Evolutionary conservation across 2,797 vertebrate genomes (phyloP).

Genomic region (Lindbergichthys nudifrons): DNA sequence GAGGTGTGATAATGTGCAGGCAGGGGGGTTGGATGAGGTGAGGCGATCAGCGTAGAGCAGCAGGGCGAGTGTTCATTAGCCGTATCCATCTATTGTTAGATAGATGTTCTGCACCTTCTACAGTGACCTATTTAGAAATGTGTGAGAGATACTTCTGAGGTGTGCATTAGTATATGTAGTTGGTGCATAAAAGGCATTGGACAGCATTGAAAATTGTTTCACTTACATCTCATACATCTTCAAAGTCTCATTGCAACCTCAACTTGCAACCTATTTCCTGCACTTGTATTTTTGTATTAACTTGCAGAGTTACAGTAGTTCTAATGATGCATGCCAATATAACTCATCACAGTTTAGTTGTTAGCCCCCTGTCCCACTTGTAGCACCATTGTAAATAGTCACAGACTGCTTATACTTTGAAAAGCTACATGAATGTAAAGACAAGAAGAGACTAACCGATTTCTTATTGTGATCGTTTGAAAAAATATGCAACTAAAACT

Average conservation of each 20-base stretch:
- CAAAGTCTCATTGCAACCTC: slow-evolving; percentile 26
- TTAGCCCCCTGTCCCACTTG: background rate
- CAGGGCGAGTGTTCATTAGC: slow-evolving; percentile 49
- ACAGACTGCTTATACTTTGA: background rate
- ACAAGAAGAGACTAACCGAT: too few relatives aligned
- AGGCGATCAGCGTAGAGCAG: slow-evolving; percentile 68
- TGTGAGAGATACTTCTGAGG: slow-evolving; percentile 34
- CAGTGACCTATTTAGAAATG: slow-evolving; percentile 55
- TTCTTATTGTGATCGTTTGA: too few relatives aligned
- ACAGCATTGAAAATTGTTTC: slow-evolving; percentile 18
- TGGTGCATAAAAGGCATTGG: slow-evolving; percentile 40
- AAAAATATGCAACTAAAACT: too few relatives aligned
- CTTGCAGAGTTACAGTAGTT: slow-evolving; percentile 9
- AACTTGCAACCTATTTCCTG: slow-evolving; percentile 28
- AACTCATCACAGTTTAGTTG: background rate
- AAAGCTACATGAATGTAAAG: background rate
- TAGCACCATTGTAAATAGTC: background rate
- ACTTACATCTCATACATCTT: slow-evolving; percentile 2
- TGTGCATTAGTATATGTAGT: background rate
- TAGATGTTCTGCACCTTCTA: slow-evolving; percentile 31
- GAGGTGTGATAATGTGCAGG: slow-evolving; percentile 47
- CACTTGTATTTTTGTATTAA: slow-evolving; percentile 16
- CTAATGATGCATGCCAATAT: background rate
- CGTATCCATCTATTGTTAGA: slow-evolving; percentile 52
- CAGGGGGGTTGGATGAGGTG: slow-evolving; percentile 48